Evolutionary conservation across 2,797 vertebrate genomes (phyloP).

Genomic region (Hydrocynus forskahlii): DNA sequence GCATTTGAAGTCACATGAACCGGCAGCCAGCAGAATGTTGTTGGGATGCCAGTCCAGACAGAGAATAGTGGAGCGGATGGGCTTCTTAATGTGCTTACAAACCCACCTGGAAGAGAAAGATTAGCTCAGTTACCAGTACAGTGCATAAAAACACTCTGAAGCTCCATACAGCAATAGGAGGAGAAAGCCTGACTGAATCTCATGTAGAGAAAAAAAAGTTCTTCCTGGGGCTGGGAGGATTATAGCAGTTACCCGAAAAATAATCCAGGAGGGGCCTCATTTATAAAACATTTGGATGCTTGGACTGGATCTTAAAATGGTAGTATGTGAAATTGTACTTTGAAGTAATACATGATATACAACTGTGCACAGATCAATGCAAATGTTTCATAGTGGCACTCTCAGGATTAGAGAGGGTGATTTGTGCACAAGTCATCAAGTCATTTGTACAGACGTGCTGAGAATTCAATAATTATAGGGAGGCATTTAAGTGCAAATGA

Average conservation of each 20-base stretch:
- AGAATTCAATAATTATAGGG: too few relatives aligned
- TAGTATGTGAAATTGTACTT: background rate
- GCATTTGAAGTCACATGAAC: slow-evolving; percentile 99
- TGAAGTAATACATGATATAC: background rate
- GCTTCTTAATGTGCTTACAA: slow-evolving; percentile 99
- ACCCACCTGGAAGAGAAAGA: slow-evolving; percentile 87
- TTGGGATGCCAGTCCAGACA: slow-evolving; percentile 99
- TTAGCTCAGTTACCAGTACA: background rate
- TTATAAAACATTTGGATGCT: too few relatives aligned
- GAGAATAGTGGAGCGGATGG: slow-evolving; percentile 95
- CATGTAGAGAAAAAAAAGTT: background rate
- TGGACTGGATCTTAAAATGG: background rate
- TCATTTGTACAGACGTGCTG: too few relatives aligned
- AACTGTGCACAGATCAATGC: background rate
- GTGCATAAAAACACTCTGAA: background rate
- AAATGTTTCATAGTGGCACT: too few relatives aligned
- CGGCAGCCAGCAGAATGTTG: slow-evolving; percentile 94
- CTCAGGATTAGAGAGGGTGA: too few relatives aligned
- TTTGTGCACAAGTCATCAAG: too few relatives aligned
- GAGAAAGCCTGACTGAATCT: background rate
- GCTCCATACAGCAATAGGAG: too few relatives aligned
- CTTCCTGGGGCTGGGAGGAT: background rate
- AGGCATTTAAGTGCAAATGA: background rate
- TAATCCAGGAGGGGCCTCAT: too few relatives aligned
- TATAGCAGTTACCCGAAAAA: background rate